Evolutionary conservation across 2,113 vertebrate species (phyloP).

Genomic region (Setophaga coronata): DNA sequence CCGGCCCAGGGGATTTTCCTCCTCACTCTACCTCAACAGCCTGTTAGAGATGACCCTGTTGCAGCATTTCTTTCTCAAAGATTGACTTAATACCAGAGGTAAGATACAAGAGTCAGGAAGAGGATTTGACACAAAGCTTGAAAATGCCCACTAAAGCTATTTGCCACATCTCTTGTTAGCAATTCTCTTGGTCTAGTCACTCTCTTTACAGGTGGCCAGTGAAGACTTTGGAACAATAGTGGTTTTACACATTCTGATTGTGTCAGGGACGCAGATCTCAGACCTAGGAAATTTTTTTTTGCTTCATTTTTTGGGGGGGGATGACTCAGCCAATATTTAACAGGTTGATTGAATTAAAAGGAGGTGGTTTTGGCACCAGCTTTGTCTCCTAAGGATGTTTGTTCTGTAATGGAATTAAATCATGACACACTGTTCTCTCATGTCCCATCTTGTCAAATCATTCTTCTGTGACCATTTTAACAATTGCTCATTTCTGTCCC

Average conservation of each 20-base stretch:
- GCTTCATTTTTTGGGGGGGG: not conserved
- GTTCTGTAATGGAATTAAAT: not conserved
- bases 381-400: not conserved
- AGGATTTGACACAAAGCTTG: not conserved
- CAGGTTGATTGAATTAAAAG: not conserved
- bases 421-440: not conserved
- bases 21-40: not conserved
- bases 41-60: not conserved
- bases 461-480: not conserved
- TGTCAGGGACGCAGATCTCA: not conserved
- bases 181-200: not conserved
- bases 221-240: not conserved
- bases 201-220: not conserved
- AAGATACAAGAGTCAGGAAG: not conserved
- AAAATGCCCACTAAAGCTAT: not conserved
- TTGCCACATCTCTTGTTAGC: not conserved
- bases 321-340: not conserved
- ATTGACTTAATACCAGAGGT: not conserved
- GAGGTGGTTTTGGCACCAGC: not conserved
- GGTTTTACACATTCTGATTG: not conserved
- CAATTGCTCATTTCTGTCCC: not conserved
- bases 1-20: not conserved
- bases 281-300: not conserved
- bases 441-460: not conserved
- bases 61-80: not conserved